A percentile compares a stretch with the other conserved stretches of the same genome.
Evolutionary conservation across 2,888 invertebrate genomes (phyloP).

Genomic region (Diplazon laetatorius): DNA sequence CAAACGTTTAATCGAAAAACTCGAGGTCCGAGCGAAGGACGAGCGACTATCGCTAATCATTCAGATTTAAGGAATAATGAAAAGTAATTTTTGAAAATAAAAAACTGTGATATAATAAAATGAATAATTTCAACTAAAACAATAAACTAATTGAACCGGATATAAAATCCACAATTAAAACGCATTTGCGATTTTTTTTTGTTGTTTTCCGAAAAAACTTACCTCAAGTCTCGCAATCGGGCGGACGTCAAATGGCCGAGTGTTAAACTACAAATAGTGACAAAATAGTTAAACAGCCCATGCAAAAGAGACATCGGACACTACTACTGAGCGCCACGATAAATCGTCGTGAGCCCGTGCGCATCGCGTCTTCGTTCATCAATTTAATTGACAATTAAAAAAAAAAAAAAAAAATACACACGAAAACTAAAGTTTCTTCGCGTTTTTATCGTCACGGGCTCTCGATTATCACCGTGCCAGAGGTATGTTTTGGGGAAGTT

Average conservation of each 20-base stretch:
- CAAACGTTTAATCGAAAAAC: constrained; percentile 24
- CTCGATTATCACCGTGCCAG: constrained; percentile 75
- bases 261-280: constrained; percentile 79
- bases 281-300: constrained; percentile 77
- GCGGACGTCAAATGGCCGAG: constrained; percentile 75
- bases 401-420: neutral
- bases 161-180: constrained; percentile 40
- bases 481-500: constrained; percentile 82
- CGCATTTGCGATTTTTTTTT: constrained; percentile 49
- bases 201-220: constrained; percentile 79
- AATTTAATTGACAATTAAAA: constrained; percentile 2
- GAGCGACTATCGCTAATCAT: constrained; percentile 35
- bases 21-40: constrained; percentile 46
- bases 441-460: constrained; percentile 70
- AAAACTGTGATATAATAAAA: neutral
- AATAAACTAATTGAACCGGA: constrained; percentile 33
- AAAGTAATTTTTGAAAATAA: neutral
- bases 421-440: neutral
- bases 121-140: too few species aligned
- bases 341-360: constrained; percentile 70
- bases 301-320: constrained; percentile 78
- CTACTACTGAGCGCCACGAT: constrained; percentile 75
- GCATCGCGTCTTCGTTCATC: constrained; percentile 60
- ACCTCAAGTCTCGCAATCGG: constrained; percentile 78
- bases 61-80: neutral